These are phyloP conservation scores for Tetrao urogallus DNA, from an alignment of 2,113 vertebrate species.

Conservation along the genomic window DNA sequence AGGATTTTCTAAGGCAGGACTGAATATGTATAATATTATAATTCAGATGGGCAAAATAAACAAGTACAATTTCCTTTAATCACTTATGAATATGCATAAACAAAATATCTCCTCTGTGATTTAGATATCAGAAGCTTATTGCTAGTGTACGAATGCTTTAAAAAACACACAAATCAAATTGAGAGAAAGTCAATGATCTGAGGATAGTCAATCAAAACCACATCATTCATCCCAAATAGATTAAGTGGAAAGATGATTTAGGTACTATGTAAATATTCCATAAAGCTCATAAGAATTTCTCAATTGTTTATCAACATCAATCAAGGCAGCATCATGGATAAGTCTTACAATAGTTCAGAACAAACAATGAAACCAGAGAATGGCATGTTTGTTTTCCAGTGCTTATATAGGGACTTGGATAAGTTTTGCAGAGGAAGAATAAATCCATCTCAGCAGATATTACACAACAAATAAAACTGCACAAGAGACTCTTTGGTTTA, in stretches of 20 bases:
- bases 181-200: conserved; percentile 3
- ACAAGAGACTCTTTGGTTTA: neutral
- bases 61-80: conserved; percentile 59
- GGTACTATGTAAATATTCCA: neutral
- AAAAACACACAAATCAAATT: neutral
- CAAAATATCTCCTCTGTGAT: conserved; percentile 44
- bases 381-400: conserved; percentile 28
- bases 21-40: conserved; percentile 51
- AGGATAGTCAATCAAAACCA: neutral
- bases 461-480: conserved; percentile 27
- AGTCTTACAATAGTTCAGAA: neutral
- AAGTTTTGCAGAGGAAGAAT: conserved; percentile 36
- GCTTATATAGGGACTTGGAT: conserved; percentile 15
- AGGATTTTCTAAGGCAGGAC: conserved; percentile 36
- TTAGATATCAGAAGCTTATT: conserved; percentile 36
- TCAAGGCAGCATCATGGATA: neutral
- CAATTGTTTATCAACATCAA: neutral
- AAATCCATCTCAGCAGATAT: conserved; percentile 31
- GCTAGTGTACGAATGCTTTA: neutral
- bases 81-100: conserved; percentile 68
- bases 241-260: conserved; percentile 21
- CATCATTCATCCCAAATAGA: neutral
- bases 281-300: neutral
- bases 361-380: conserved; percentile 19
- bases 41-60: conserved; percentile 66